Evolutionary conservation across 2,113 vertebrate genomes (phyloP), one percentile per base, ranked within the genome.

Genomic region (human): DNA sequence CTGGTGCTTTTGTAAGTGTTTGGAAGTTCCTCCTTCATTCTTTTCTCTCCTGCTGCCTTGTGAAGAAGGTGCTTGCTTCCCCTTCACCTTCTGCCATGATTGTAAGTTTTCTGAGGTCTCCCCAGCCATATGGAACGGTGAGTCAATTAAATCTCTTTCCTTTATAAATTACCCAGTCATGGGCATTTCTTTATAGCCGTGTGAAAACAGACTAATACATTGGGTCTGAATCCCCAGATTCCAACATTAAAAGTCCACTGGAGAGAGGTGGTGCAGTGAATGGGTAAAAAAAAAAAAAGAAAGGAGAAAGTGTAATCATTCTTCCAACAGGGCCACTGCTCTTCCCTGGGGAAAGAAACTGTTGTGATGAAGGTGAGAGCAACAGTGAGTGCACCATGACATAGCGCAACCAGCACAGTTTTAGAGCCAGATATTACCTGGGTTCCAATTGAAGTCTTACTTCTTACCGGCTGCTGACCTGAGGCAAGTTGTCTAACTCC

Each of bases 401-500:
- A 40, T 0, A 48, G 45, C 4, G n/a, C 32, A 61, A 27, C 22
- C 9, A n/a, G 13, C 20, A 1, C 23, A 12, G 12, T 3, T 43
- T 43, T n/a, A 20, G 22, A n/a, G 45, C 81, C 45, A 57, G 27
- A 13, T 16, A 8, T 1, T 5, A 55, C 16, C 48, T 25, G 23
- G 61, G 70, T 66, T 93, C 85, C 64, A 45, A 72, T n/a, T 30
- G 8, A 20, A 45, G 90, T 48, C 64, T 55, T 45, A 1, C 40
- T 30, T 57, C 40, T 82, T 22, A 35, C 68, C 52, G 73, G 18
- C 61, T 50, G 6, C 0, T 7, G 30, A 30, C 25, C 27, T 14
- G 32, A 27, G 64, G 38, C 2, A 35, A 57, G 83, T 25, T 23
- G 7, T 38, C 18, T 13, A 48, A 43, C 12, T n/a, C 61, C 55